Evolutionary conservation across 2,888 invertebrate genomes (phyloP), one percentile per base, ranked within the genome.

Genomic region (Tipula unca): DNA sequence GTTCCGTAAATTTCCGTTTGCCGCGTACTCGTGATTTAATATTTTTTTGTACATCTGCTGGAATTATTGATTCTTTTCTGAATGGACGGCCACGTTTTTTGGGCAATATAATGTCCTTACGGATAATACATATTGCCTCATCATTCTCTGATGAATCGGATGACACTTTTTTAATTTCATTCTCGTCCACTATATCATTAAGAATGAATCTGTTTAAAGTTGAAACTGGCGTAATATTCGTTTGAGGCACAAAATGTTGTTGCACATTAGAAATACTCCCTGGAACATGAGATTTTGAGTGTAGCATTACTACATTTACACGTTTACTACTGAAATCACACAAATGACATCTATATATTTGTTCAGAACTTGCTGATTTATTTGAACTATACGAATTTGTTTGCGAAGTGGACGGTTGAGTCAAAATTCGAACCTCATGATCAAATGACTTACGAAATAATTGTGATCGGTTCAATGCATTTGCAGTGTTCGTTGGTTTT

Each of bases 251-350:
- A 5, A 88, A 85, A 84, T 69, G 84, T 69, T 83, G 89, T 89
- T 88, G 90, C 92, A 85, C 93, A 92, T 86, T 92, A 91, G 88
- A 8, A 69, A 25, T 69, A 0, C 69, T 25, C 10, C 8, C 25
- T 20, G 69, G 25, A 69, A 93, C 92, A 88, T 96, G 96, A 87
- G 93, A 93, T 91, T 95, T 95, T 86, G 93, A 94, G 89, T 96
- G 96, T 87, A 94, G 90, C 87, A 95, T 93, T 89, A 96, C 92
- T 82, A 95, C 94, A 89, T 95, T 95, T 29, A 96, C 91, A 35
- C 96, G 93, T 17, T 92, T 91, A 36, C 95, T 94, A 29, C 93
- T 92, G 88, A 95, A 96, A 85, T 91, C 89, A 88, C 95, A 95
- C 39, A 93, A 90, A 87, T 93, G 93, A 89, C 95, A 95, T 42